These are phyloP conservation scores for Acanthornis magna DNA, from an alignment of 2,797 vertebrate genomes.

Conservation along the genomic window DNA sequence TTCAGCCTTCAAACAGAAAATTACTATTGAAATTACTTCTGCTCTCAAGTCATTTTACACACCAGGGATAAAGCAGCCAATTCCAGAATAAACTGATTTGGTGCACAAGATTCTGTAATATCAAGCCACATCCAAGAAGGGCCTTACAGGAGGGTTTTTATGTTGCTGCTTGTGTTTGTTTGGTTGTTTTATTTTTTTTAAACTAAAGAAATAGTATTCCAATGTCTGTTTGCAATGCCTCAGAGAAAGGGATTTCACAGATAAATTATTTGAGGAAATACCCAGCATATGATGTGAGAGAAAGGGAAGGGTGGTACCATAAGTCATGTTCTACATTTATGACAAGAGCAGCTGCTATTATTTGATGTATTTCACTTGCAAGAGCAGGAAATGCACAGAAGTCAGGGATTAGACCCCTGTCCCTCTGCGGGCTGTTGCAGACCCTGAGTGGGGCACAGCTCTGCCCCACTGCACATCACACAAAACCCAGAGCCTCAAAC, in stretches of 20 bases:
- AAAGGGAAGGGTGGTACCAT: not conserved
- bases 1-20: not conserved
- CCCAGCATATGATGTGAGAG: not conserved
- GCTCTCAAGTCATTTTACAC: not conserved
- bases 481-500: conserved; percentile 15
- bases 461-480: not conserved
- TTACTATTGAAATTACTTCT: not conserved
- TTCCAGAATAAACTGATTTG: not conserved
- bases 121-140: not conserved
- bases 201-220: not conserved
- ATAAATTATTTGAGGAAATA: not conserved
- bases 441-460: not conserved
- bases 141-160: not conserved
- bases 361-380: not conserved
- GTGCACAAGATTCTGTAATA: not conserved
- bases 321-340: not conserved
- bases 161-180: not conserved
- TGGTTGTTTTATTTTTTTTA: not conserved
- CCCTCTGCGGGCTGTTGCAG: fast-evolving
- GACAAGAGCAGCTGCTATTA: not conserved
- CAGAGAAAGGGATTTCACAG: not conserved
- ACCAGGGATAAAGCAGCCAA: not conserved
- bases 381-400: not conserved
- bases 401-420: not conserved
- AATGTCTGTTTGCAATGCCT: not conserved